phyloP scores from a whole-genome alignment of 2,113 vertebrate species.

The Ptyas mucosa region DNA sequence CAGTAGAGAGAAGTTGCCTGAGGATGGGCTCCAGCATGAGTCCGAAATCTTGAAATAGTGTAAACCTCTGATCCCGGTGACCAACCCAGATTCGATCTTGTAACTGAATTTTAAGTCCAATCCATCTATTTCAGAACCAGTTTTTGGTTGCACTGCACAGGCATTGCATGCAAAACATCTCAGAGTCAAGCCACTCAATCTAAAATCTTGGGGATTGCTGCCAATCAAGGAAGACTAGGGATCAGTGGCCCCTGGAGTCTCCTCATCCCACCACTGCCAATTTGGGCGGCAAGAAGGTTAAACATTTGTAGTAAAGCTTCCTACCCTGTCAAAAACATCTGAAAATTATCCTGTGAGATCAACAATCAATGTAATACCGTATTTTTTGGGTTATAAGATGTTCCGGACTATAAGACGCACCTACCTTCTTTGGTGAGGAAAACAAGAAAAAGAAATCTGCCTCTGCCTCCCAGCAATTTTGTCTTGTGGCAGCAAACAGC shows the following conservation, averaged over 20 bases:
- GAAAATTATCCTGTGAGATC: neutral
- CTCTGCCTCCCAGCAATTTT: no score
- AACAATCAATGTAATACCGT: neutral
- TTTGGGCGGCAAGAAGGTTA: neutral
- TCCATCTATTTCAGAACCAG: neutral
- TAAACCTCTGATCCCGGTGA: neutral
- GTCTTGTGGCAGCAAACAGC: no score
- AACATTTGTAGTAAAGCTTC: neutral
- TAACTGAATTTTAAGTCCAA: neutral
- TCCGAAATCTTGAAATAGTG: neutral
- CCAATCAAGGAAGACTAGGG: neutral
- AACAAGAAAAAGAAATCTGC: no score
- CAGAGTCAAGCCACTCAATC: neutral
- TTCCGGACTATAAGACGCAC: no score
- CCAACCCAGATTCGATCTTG: neutral
- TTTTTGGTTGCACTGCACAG: neutral
- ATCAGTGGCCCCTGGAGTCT: neutral
- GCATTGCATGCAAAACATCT: neutral
- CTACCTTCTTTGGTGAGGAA: no score
- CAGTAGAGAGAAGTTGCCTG: neutral
- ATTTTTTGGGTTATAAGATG: no score
- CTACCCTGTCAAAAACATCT: neutral
- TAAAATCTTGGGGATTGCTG: neutral
- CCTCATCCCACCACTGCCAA: neutral
- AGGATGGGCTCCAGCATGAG: neutral